Percentiles rank a stretch among this genome's conserved stretches.
phyloP scores from a whole-genome alignment of 1,140 invertebrate species.

The Papilio polytes region DNA sequence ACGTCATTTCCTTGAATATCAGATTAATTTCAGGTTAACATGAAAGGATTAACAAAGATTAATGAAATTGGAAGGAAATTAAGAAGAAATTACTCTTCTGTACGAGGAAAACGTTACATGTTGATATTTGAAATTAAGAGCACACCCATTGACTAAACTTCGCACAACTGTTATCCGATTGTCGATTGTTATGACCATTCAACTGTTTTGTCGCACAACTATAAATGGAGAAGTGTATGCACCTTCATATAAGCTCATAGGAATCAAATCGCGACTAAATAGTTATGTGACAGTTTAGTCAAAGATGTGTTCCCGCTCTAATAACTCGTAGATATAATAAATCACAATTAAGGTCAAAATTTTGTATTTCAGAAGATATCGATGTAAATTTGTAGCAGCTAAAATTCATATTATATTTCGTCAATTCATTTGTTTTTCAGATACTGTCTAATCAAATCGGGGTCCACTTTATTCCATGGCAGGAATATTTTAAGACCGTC shows the following conservation, averaged over 20 bases:
- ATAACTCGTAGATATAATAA: background rate
- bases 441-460: constrained; percentile 2
- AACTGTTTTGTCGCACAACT: too few relatives aligned
- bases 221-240: too few relatives aligned
- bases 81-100: background rate
- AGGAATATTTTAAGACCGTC: constrained; percentile 63
- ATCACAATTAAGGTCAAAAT: background rate
- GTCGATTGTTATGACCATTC: too few relatives aligned
- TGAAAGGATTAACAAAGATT: background rate
- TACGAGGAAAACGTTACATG: background rate
- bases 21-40: constrained; percentile 1
- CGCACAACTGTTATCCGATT: background rate
- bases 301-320: too few relatives aligned
- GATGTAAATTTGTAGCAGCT: background rate
- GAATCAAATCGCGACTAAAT: too few relatives aligned
- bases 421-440: background rate
- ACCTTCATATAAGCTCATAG: too few relatives aligned
- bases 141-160: background rate
- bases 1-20: background rate
- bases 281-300: too few relatives aligned
- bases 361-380: background rate
- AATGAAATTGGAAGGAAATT: too few relatives aligned
- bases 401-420: background rate
- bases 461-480: constrained; percentile 56
- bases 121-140: too few relatives aligned